phyloP scores from a whole-genome alignment of 1,140 invertebrate species.

The Hydropsyche tenuis region DNA sequence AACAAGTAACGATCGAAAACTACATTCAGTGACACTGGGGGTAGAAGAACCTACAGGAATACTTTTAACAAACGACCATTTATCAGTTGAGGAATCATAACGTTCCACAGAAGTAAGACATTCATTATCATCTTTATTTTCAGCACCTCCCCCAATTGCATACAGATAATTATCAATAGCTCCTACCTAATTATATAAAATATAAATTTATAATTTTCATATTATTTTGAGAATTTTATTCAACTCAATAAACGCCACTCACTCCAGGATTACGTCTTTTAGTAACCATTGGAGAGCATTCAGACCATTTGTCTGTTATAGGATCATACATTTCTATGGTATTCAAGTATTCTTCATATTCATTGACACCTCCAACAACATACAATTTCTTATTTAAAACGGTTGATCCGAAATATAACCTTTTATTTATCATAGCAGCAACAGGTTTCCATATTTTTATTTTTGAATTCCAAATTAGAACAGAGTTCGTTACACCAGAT shows the following conservation, averaged over 20 bases:
- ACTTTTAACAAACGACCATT: not conserved
- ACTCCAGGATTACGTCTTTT: not conserved
- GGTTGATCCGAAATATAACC: no score
- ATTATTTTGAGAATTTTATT: no score
- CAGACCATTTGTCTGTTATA: not conserved
- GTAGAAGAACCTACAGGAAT: not conserved
- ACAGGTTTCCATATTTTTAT: no score
- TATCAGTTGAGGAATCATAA: not conserved
- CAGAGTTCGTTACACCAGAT: no score
- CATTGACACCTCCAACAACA: not conserved
- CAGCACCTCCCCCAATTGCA: not conserved
- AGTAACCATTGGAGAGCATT: not conserved
- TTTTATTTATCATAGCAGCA: no score
- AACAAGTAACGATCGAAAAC: not conserved
- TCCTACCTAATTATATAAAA: not conserved
- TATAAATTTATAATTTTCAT: not conserved
- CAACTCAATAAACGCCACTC: not conserved
- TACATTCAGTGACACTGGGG: not conserved
- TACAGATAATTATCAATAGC: not conserved
- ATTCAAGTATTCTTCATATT: not conserved
- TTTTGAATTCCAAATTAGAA: no score
- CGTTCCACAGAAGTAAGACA: not conserved
- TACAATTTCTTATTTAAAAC: no score
- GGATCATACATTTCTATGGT: not conserved
- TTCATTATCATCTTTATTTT: not conserved